These are phyloP conservation scores for Sebastes kiyomatsui DNA, from an alignment of 2,797 vertebrate genomes.

Conservation along the genomic window DNA sequence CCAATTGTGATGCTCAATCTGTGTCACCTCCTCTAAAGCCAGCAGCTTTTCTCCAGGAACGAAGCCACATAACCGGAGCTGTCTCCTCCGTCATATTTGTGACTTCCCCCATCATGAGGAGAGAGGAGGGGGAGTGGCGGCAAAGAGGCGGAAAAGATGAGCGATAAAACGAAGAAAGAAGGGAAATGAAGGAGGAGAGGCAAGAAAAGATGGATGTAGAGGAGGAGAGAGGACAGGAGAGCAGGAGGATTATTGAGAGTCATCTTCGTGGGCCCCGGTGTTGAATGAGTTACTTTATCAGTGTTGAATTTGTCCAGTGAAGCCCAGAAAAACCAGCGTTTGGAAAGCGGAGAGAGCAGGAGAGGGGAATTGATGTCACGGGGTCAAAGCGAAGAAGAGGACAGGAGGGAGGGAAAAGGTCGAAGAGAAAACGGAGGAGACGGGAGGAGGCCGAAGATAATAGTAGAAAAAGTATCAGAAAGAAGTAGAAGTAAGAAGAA, in stretches of 20 bases:
- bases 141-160: neutral
- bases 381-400: neutral
- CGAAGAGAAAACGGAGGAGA: neutral
- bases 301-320: neutral
- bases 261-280: neutral
- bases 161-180: neutral
- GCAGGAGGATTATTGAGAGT: neutral
- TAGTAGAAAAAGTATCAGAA: neutral
- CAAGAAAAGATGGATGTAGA: neutral
- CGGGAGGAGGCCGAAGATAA: neutral
- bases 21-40: slow-evolving; percentile 31
- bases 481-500: neutral
- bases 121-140: neutral
- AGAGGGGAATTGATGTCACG: slow-evolving; percentile 2
- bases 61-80: slow-evolving; percentile 15
- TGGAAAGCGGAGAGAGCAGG: neutral
- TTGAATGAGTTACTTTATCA: neutral
- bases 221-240: neutral
- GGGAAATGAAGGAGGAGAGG: neutral
- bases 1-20: slow-evolving; percentile 27
- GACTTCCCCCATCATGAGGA: neutral
- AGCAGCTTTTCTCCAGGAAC: slow-evolving; percentile 16
- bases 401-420: neutral
- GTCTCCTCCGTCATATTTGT: neutral
- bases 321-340: neutral